Percentiles rank a stretch among this genome's conserved stretches.
Conservation (phyloP, 2,888 invertebrate species). For the Cerceris ruficornis region DNA sequence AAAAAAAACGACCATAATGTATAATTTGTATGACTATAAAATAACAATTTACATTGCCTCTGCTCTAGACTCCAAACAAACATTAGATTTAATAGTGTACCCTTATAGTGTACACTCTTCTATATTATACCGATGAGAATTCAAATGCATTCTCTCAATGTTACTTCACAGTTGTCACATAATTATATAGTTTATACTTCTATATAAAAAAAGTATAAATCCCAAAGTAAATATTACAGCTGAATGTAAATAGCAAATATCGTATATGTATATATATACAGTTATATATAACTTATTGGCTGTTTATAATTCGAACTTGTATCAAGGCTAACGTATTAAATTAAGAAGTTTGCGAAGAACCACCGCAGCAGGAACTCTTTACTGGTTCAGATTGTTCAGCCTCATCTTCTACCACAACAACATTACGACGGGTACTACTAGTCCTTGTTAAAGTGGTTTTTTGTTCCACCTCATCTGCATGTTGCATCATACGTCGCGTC, state of each 20-base stretch:
- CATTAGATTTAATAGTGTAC: constrained; percentile 32
- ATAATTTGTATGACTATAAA: constrained; percentile 33
- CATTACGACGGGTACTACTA: constrained; percentile 81
- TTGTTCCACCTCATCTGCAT: constrained; percentile 75
- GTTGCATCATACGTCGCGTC: constrained; percentile 88
- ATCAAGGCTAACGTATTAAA: constrained; percentile 22
- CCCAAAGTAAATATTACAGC: constrained; percentile 25
- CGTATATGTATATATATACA: constrained; percentile 53
- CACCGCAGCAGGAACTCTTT: constrained; percentile 80
- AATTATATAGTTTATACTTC: constrained; percentile 17
- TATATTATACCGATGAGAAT: constrained; percentile 19
- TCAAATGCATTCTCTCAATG: constrained; percentile 5
- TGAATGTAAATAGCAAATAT: constrained; percentile 33
- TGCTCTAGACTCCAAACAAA: constrained; percentile 23
- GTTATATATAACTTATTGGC: constrained; percentile 36
- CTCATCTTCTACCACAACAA: constrained; percentile 82
- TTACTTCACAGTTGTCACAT: constrained; percentile 10
- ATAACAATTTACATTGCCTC: constrained; percentile 30
- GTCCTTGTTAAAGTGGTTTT: constrained; percentile 78
- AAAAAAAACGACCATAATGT: constrained; percentile 16
- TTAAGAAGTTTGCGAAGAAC: constrained; percentile 60
- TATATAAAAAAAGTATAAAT: constrained; percentile 21
- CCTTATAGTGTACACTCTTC: constrained; percentile 9
- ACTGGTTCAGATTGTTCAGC: constrained; percentile 72
- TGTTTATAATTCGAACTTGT: constrained; percentile 53